Evolutionary conservation across 2,797 vertebrate genomes (phyloP).

Genomic region (Urosaurus nigricauda): DNA sequence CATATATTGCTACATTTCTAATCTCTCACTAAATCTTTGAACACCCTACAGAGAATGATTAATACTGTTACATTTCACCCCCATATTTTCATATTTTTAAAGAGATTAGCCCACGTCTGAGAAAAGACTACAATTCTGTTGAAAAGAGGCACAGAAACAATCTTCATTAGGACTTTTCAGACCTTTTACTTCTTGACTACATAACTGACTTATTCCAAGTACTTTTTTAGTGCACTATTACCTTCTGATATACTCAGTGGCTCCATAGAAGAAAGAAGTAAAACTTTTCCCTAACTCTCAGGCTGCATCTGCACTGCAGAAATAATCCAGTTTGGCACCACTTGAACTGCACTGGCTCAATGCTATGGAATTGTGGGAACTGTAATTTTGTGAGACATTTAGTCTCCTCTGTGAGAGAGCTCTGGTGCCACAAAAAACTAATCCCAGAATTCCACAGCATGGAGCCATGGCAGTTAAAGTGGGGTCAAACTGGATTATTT

Average conservation of each 20-base stretch:
- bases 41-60: not conserved
- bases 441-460: too few relatives aligned
- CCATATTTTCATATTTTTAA: not conserved
- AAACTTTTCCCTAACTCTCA: too few relatives aligned
- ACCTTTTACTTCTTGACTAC: not conserved
- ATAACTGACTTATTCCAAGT: not conserved
- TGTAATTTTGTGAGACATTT: too few relatives aligned
- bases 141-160: not conserved
- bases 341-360: too few relatives aligned
- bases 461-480: too few relatives aligned
- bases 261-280: too few relatives aligned
- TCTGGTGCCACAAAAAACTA: too few relatives aligned
- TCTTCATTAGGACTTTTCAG: not conserved
- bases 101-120: not conserved
- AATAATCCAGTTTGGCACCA: too few relatives aligned
- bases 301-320: too few relatives aligned
- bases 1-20: not conserved
- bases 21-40: not conserved
- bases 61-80: not conserved
- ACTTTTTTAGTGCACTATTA: not conserved
- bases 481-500: too few relatives aligned
- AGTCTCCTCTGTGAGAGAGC: too few relatives aligned
- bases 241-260: not conserved
- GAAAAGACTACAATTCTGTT: not conserved
- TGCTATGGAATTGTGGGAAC: too few relatives aligned